Evolutionary conservation across 1,140 invertebrate species (phyloP), one percentile per base, ranked within the genome.

Genomic region (Drosophila littoralis): DNA sequence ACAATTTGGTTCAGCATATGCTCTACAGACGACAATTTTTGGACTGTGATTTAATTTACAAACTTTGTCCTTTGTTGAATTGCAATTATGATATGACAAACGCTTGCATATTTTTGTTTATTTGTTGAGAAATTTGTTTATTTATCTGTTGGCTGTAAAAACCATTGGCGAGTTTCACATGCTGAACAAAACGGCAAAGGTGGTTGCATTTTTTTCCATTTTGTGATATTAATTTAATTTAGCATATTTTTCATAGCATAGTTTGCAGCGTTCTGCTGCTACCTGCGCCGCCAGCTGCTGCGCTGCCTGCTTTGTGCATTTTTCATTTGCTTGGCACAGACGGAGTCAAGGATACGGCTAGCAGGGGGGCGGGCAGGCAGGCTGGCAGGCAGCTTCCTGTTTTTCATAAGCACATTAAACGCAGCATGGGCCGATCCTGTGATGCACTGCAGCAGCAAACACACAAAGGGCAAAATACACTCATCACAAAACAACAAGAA

Each of bases 141-240:
- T 67, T 67, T 52, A 54, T 51, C 33, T 58, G 35, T 22, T n/a
- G 15, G 17, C n/a, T 7, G 36, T 17, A 46, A 65, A 65, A 65
- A 40, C 61, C 61, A 45, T 28, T 67, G 22, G 8, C 45, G 57
- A 72, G 60, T 72, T 64, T 45, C 58, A 46, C 35, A 50, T 58
- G 54, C 32, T 15, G 38, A 8, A 69, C 45, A 52, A 69, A 54
- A 52, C 6, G 6, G 7, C n/a, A 70, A 57, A 57, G 4, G 43
- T 15, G 9, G 8, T 2, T 40, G 38, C 9, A 9, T 40, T 40
- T 35, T 67, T 59, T 66, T 61, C 32, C 58, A 60, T 51, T 75
- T 79, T 80, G 48, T 70, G 55, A 75, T 75, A 80, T 80, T 80
- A 80, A 80, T 80, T 79, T 71, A 60, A 80, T 80, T 80, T 75